A percentile compares a stretch with the other conserved stretches of the same genome.
Evolutionary conservation across 2,888 invertebrate species (phyloP).

Genomic region (Lepidonotus clava): DNA sequence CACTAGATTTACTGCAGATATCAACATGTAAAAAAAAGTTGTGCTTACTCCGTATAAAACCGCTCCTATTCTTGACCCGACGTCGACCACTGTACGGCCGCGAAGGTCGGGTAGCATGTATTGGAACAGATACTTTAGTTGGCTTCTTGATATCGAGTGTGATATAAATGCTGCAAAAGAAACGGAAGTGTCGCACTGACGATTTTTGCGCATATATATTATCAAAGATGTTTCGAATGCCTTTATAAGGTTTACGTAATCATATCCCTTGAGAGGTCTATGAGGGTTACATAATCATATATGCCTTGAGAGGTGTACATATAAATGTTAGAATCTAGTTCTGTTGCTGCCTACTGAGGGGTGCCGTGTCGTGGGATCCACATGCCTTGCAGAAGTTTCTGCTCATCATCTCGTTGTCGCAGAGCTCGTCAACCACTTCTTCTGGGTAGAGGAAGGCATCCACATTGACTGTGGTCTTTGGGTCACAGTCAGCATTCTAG

Average conservation of each 20-base stretch:
- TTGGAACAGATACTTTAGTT: constrained; percentile 85
- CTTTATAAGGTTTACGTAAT: no score
- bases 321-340: no score
- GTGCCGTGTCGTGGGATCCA: constrained; percentile 82
- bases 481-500: constrained; percentile 82
- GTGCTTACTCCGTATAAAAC: constrained; percentile 85
- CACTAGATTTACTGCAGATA: no score
- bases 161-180: constrained; percentile 83
- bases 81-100: constrained; percentile 84
- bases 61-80: constrained; percentile 87
- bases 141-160: constrained; percentile 85
- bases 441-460: constrained; percentile 88
- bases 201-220: no score
- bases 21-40: no score
- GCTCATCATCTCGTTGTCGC: constrained; percentile 81
- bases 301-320: no score
- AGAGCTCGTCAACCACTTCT: constrained; percentile 84
- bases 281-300: no score
- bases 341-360: constrained; percentile 82
- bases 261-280: no score
- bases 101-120: constrained; percentile 84
- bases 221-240: no score
- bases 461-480: constrained; percentile 84
- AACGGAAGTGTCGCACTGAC: background rate
- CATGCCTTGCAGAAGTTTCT: constrained; percentile 83